Evolutionary conservation across 2,797 vertebrate species (phyloP), one percentile per base, ranked within the genome.

Genomic region (Poecilia gillii): DNA sequence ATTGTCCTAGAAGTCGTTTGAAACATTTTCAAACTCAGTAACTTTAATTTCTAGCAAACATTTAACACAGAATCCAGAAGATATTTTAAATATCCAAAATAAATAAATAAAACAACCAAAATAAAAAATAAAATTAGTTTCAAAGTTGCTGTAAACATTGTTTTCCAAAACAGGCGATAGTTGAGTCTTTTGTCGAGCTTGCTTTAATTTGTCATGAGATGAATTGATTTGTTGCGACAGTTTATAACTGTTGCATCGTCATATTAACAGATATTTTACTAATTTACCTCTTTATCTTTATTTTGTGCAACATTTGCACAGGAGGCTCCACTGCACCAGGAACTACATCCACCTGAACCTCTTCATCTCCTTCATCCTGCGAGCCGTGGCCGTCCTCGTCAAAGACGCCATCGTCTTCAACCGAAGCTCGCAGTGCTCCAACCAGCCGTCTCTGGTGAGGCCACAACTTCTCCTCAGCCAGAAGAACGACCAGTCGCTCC

Each of bases 291-390:
- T n/a, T 71, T 2, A 1, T 45, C 41, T 8, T 0, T 18, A 45
- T 36, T 43, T 14, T 36, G 43, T 72, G 45, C 66, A 51, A 31
- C 18, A 0, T 68, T 1, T 74, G 0, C 39, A n/a, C 90, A 98
- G 98, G 94, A 97, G 96, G 90, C 97, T 99, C 83, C 98, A 96
- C 82, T 99, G 98, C 90, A 99, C 97, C 79, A 95, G 98, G 87
- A 99, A 98, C 92, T 97, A 97, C 95, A 98, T 98, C 94, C 98
- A 99, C 91, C 95, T 99, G 90, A 99, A 99, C 92, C 95, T 99
- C 83, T 99, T 99, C 94, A 87, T 97, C 80, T 98, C 97, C 84
- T 98, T 99, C 95, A 97, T 98, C 93, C 95, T 99, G 92, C 95
- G 95, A 85, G 97, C 98, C 31, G 89, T 97, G 89, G 97, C 97